Conservation (phyloP, 2,113 vertebrate genomes). For the Mohoua ochrocephala region DNA sequence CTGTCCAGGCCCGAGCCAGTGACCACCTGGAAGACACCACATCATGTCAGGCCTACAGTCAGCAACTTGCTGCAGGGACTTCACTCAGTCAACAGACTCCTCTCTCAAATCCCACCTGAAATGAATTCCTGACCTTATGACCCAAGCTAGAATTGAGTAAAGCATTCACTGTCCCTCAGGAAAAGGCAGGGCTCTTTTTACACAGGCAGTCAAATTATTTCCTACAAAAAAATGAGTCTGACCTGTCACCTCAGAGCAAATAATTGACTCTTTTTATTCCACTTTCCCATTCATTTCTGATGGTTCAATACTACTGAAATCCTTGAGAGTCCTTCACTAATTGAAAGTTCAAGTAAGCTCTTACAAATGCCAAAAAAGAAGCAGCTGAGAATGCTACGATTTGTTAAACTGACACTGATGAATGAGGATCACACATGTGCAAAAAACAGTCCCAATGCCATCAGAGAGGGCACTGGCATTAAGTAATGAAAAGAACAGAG, state of each 20-base stretch:
- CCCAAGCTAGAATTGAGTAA: background rate
- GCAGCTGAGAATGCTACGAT: background rate
- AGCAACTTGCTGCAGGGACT: background rate
- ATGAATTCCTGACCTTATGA: background rate
- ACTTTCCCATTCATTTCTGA: background rate
- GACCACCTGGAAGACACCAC: slow-evolving; percentile 79
- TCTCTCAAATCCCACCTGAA: background rate
- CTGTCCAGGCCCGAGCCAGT: slow-evolving; percentile 97
- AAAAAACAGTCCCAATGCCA: background rate
- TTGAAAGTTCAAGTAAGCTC: background rate
- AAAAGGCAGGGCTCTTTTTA: background rate
- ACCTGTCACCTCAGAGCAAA: background rate
- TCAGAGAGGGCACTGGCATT: background rate
- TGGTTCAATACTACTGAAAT: background rate
- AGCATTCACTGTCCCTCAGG: background rate
- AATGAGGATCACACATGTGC: background rate
- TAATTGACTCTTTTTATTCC: background rate
- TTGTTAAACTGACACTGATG: background rate
- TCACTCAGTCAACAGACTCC: background rate
- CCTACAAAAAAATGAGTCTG: background rate
- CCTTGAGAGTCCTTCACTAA: background rate
- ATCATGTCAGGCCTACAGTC: background rate
- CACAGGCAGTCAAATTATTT: background rate
- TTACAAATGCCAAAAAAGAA: background rate
- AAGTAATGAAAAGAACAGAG: background rate